Evolutionary conservation across 2,113 vertebrate species (phyloP).

Genomic region (Apodemus sylvaticus): DNA sequence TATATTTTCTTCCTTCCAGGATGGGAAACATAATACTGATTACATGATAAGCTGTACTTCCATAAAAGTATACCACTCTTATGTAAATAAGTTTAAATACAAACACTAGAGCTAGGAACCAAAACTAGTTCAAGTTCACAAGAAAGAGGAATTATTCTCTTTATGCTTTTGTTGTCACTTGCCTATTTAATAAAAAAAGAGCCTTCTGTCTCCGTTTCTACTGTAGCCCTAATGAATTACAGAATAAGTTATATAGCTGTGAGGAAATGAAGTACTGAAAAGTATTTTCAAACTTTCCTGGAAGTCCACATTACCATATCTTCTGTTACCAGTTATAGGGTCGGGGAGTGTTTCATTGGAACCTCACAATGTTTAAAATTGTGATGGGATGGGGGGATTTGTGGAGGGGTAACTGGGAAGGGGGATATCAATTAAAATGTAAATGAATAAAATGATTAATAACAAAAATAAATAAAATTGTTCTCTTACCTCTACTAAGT

Average conservation of each 20-base stretch:
- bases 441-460: too few relatives aligned
- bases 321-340: background rate
- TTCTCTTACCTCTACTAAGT: constrained; percentile 11
- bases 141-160: constrained; percentile 31
- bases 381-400: too few relatives aligned
- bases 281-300: constrained; percentile 50
- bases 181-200: constrained; percentile 6
- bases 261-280: constrained; percentile 38
- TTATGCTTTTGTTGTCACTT: constrained; percentile 37
- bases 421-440: too few relatives aligned
- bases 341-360: background rate
- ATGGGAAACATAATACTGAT: background rate
- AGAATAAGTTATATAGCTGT: background rate
- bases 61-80: background rate
- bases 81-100: background rate
- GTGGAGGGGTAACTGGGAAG: too few relatives aligned
- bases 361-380: constrained; percentile 5
- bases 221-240: background rate
- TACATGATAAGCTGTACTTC: background rate
- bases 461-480: too few relatives aligned
- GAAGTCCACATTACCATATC: constrained; percentile 21
- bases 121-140: constrained; percentile 46
- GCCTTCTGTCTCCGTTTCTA: constrained; percentile 15
- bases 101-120: background rate
- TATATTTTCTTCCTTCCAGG: constrained; percentile 4